Evolutionary conservation across 2,113 vertebrate species (phyloP).

Genomic region (Colistium nudipinnis): DNA sequence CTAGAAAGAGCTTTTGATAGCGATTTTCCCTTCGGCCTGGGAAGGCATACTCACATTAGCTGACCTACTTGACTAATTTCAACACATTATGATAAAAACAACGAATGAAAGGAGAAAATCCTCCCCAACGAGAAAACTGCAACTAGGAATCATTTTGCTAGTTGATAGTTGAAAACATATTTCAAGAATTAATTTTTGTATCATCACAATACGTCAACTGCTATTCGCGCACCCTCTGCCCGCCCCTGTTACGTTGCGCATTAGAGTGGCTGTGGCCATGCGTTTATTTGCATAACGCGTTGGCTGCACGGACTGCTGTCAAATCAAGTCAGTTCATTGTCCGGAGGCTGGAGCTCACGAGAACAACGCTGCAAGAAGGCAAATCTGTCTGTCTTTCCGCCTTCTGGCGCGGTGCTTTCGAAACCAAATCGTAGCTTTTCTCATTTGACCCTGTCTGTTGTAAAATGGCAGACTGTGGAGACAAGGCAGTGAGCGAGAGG

Average conservation of each 20-base stretch:
- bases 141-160: neutral
- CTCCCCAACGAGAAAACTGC: neutral
- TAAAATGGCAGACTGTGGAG: constrained; percentile 26
- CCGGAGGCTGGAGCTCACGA: constrained; percentile 11
- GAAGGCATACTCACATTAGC: neutral
- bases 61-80: too few species aligned
- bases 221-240: neutral
- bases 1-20: neutral
- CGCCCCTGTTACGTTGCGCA: constrained; percentile 17
- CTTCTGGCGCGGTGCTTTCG: neutral
- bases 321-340: constrained; percentile 33
- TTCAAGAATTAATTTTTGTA: neutral
- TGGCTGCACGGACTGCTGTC: constrained; percentile 36
- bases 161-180: neutral
- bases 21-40: neutral
- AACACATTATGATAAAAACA: neutral
- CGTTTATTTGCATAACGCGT: constrained; percentile 39
- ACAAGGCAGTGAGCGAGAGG: constrained; percentile 68
- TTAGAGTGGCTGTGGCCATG: constrained; percentile 25
- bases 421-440: constrained; percentile 27
- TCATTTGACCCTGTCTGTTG: constrained; percentile 13
- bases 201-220: neutral
- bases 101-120: neutral
- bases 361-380: neutral
- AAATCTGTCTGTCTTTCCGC: too few species aligned